Percentiles rank a stretch among this genome's conserved stretches.
Conservation (phyloP, 2,888 invertebrate species). For the Trachelus iudaicus region DNA sequence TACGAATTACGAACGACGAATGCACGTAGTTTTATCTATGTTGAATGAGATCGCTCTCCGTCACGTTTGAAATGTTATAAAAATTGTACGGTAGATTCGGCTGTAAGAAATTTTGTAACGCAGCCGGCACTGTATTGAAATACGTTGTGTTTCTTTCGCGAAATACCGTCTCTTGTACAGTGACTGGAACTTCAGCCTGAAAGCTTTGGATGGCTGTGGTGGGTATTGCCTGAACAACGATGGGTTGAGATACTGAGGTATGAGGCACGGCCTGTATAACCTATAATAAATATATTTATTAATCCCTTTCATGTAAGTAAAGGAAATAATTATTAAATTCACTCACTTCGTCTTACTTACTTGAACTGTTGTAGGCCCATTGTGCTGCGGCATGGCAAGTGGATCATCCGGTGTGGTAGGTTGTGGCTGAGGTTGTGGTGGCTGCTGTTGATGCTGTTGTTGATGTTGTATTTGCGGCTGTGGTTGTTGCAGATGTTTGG, state of each 20-base stretch:
- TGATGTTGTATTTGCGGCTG: constrained; percentile 41
- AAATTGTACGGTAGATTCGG: constrained; percentile 60
- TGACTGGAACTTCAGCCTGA: constrained; percentile 42
- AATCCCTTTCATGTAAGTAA: neutral
- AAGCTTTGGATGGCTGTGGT: constrained; percentile 51
- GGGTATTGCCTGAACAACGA: constrained; percentile 56
- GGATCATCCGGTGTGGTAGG: constrained; percentile 24
- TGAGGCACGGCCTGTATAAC: constrained; percentile 56
- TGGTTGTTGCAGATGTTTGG: constrained; percentile 51
- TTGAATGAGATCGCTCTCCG: constrained; percentile 53
- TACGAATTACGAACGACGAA: neutral
- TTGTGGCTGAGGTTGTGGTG: constrained; percentile 21
- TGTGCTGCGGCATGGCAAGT: constrained; percentile 28
- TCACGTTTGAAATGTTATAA: constrained; percentile 58
- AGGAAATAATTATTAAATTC: neutral
- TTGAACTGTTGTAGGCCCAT: constrained; percentile 43
- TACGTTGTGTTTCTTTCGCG: constrained; percentile 53
- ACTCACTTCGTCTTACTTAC: constrained; percentile 11
- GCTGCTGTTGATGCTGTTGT: constrained; percentile 34
- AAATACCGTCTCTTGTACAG: constrained; percentile 32
- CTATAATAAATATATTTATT: constrained; percentile 28
- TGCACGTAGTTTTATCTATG: constrained; percentile 42
- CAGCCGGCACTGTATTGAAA: constrained; percentile 52
- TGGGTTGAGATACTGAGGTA: constrained; percentile 50
- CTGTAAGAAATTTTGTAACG: constrained; percentile 55